Conservation (phyloP, 2,888 invertebrate genomes). For the Oscheius sp. region DNA sequence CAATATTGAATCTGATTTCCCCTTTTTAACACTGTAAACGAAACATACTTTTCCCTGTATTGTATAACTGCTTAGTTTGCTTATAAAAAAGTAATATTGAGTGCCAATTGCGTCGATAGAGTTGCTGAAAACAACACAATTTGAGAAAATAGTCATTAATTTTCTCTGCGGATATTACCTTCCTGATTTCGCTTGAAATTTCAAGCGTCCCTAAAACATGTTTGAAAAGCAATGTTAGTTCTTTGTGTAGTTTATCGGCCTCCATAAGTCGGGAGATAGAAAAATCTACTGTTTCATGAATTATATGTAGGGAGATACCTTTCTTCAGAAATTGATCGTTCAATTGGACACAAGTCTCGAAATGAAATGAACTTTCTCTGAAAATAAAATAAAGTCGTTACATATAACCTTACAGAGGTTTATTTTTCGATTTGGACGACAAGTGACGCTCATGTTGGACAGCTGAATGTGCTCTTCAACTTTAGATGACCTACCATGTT, state of each 20-base stretch:
- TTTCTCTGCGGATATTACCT: no score
- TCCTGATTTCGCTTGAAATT: neutral
- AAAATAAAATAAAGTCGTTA: neutral
- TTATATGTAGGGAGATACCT: neutral
- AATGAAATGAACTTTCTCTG: neutral
- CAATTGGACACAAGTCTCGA: neutral
- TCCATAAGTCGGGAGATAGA: neutral
- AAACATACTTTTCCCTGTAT: no score
- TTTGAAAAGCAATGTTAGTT: neutral
- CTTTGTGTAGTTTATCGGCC: neutral
- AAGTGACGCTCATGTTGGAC: constrained; percentile 11
- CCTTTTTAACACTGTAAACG: neutral
- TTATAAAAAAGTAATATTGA: neutral
- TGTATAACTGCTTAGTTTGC: no score
- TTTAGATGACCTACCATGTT: constrained; percentile 37
- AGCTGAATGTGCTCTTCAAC: neutral
- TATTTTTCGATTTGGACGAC: neutral
- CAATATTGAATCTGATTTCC: neutral
- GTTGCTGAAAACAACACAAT: neutral
- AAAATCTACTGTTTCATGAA: constrained; percentile 7
- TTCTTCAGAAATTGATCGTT: neutral
- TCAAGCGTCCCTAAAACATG: neutral
- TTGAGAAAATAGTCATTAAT: no score
- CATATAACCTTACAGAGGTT: neutral
- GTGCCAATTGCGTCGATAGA: neutral